These are phyloP conservation scores for Drosophila santomea DNA, from an alignment of 1,140 invertebrate genomes.

Conservation along the genomic window DNA sequence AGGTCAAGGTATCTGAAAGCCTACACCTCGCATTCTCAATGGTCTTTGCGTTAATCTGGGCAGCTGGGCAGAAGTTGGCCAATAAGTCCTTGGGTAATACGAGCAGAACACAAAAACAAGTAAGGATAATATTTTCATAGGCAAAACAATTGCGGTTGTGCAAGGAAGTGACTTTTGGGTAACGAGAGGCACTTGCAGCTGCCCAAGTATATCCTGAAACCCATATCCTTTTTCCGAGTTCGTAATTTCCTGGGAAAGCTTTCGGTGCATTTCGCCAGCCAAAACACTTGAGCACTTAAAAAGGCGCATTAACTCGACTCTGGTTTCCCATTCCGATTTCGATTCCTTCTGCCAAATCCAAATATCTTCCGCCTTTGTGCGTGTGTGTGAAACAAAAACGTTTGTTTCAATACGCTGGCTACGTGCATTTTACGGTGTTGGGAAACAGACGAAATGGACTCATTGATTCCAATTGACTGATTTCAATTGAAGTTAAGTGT, in stretches of 20 bases:
- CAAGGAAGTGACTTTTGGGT: slow-evolving; percentile 48
- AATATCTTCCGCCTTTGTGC: slow-evolving; percentile 31
- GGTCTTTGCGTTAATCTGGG: slow-evolving; percentile 20
- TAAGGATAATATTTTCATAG: slow-evolving; percentile 66
- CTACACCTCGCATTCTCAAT: slow-evolving; percentile 46
- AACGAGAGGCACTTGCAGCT: slow-evolving; percentile 62
- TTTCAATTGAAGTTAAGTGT: slow-evolving; percentile 83
- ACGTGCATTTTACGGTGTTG: slow-evolving; percentile 72
- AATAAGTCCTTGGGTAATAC: slow-evolving; percentile 37
- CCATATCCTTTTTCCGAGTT: slow-evolving; percentile 12
- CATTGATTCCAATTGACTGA: slow-evolving; percentile 85
- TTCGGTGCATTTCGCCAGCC: slow-evolving; percentile 15
- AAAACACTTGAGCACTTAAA: slow-evolving; percentile 80
- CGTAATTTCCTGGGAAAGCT: slow-evolving; percentile 81
- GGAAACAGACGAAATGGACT: slow-evolving; percentile 84
- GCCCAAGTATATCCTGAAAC: slow-evolving; percentile 28
- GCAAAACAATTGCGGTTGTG: slow-evolving; percentile 54
- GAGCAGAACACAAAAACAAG: slow-evolving; percentile 38
- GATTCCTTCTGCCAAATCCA: slow-evolving; percentile 24
- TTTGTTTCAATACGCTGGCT: slow-evolving; percentile 70
- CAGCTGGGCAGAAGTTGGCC: slow-evolving; percentile 41
- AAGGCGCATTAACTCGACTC: slow-evolving; percentile 73
- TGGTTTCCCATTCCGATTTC: slow-evolving; percentile 30
- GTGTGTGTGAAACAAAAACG: slow-evolving; percentile 63
- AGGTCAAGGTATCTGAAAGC: slow-evolving; percentile 70